Conservation (phyloP, 2,113 vertebrate species). For the Trochalopteron elliotii region DNA sequence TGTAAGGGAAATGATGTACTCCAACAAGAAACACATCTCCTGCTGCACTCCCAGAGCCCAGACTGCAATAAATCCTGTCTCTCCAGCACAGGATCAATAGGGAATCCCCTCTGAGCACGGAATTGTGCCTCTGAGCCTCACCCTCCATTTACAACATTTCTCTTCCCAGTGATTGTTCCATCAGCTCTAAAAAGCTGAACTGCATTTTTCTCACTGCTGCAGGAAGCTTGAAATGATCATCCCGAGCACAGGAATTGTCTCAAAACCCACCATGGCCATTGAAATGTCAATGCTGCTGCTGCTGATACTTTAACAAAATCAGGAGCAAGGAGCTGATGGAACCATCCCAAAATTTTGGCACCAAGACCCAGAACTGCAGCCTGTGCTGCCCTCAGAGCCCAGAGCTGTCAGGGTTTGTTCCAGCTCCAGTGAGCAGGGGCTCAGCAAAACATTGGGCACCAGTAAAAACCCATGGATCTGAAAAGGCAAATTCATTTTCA, state of each 20-base stretch:
- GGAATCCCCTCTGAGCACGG: neutral
- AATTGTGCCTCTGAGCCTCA: neutral
- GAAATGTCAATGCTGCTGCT: neutral
- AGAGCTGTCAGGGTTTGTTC: neutral
- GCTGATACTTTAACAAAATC: neutral
- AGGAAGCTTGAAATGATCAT: neutral
- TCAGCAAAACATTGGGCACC: neutral
- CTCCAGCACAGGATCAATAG: neutral
- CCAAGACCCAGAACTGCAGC: too few relatives aligned
- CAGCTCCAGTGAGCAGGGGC: neutral
- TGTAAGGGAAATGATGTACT: neutral
- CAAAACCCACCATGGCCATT: neutral
- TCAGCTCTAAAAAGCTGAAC: neutral
- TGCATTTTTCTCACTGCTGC: neutral
- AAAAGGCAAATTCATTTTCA: neutral
- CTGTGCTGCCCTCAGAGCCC: neutral
- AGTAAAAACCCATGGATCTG: fast-evolving
- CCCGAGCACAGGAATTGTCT: neutral
- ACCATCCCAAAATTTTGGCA: neutral
- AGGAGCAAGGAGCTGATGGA: neutral
- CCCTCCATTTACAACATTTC: neutral
- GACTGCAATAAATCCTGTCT: neutral
- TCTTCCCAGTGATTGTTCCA: neutral
- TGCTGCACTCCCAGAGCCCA: neutral
- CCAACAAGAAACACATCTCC: neutral